Evolutionary conservation across 2,797 vertebrate species (phyloP), one percentile per base, ranked within the genome.

Genomic region (Bufotes viridis): DNA sequence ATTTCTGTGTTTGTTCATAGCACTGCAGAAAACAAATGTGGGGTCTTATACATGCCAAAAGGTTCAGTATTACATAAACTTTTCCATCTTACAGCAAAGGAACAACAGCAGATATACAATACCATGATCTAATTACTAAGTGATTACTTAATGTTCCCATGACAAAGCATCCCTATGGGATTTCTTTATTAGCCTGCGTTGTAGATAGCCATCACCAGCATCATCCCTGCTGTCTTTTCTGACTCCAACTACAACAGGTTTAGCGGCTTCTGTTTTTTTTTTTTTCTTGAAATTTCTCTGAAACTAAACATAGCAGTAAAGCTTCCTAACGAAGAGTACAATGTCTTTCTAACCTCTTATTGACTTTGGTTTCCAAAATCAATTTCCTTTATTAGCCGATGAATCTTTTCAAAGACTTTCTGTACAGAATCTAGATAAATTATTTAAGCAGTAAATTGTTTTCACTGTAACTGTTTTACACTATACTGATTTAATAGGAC

Each of bases 351-450:
- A 92, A 92, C 92, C 92, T 91, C 22, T 0, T 91, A 92, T 93
- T 91, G 93, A 94, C 93, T 93, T 90, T 91, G 92, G 88, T 92
- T 93, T 90, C 91, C 87, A 89, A 91, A 93, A 92, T 94, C 93
- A 93, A 93, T 95, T 94, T 93, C 91, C 92, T 93, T 93, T 95
- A 95, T 96, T 95, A 94, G 93, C 91, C 93, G 94, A 93, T 93
- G 93, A 92, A 93, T 94, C 92, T 91, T 88, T 89, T 92, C 87
- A 89, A 91, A 93, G 92, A 91, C 93, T 90, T 91, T 91, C 93
- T 91, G 92, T 85, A 69, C 91, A 86, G 91, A 92, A 92, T 91
- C 91, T 78, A 87, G 92, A 92, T 92, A 92, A 93, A 93, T 94
- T 93, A 94, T 93, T 93, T 92, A 93, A 92, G 93, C 90, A 86